Base-by-base conservation (phyloP, 1,140 invertebrate genomes). In the Leptinotarsa undecemlineata region DNA sequence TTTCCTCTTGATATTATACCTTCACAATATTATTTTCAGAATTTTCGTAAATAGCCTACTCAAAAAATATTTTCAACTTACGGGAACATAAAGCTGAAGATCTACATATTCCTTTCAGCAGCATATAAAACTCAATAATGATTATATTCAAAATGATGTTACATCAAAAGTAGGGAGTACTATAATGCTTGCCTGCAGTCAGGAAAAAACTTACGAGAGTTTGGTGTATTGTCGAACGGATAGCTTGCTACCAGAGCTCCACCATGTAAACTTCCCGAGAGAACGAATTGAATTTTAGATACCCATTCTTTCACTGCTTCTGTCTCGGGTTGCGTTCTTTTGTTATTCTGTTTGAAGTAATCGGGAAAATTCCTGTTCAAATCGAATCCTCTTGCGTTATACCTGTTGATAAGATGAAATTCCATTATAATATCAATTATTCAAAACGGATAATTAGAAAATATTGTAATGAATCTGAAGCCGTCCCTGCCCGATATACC, bases 271-370 rank as follows among this genome's bases (percentile, higher is more conserved):
- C 94, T 96, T 68, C 95, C 94, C 8, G 95, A 97, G 3, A 98
- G 85, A 17, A 96, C 94, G 82, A 98, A 98, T 85, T 96, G 94
- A 75, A 95, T 96, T 85, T 95, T 94, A 57, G 93, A 92, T 47
- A 96, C 91, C 95, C 95, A 97, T 81, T 95, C 92, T 86, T 98
- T 98, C 2, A 99, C 94, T 1, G 96, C 95, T 79, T 95, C 92
- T 0, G 97, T 98, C 87, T 99, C 98, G 3, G 95, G 95, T 84
- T 96, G 95, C 3, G 92, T 90, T 23, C 91, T 89, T 80, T 93
- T 94, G 76, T 93, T 94, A 85, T 96, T 96, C 80, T 92, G 90
- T 82, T 95, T 95, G 86, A 96, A 96, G 84, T 94, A 96, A 86
- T 97, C 95, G 0, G 95, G 95, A 86, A 97, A 97, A 86, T 97